Evolutionary conservation across 2,797 vertebrate species (phyloP).

Genomic region (Craterocephalus amniculus): DNA sequence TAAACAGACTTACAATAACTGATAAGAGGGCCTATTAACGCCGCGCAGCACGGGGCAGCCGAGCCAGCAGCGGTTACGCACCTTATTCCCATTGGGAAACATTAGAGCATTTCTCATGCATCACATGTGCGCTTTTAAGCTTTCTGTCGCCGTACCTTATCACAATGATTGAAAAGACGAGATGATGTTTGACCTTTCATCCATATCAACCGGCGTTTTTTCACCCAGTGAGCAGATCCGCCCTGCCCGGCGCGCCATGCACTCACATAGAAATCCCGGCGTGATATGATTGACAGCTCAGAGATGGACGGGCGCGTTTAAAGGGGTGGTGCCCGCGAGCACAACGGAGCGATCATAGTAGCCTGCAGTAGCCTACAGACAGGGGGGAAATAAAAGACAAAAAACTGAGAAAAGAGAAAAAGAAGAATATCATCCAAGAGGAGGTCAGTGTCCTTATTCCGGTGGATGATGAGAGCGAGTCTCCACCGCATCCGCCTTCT

Average conservation of each 20-base stretch:
- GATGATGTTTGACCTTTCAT: constrained; percentile 70
- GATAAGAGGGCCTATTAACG: constrained; percentile 64
- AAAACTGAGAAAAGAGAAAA: not conserved
- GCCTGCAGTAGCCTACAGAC: constrained; percentile 7
- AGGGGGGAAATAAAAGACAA: constrained; percentile 1
- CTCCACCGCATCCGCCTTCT: constrained; percentile 79
- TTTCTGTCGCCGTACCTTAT: constrained; percentile 65
- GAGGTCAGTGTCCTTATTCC: constrained; percentile 50
- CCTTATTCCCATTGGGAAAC: constrained; percentile 25
- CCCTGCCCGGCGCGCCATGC: constrained; percentile 78
- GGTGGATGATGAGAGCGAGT: constrained; percentile 56
- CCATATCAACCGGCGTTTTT: constrained; percentile 75
- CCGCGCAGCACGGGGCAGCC: constrained; percentile 43
- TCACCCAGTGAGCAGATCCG: constrained; percentile 76
- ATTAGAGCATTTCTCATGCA: constrained; percentile 15
- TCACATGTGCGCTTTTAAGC: constrained; percentile 32
- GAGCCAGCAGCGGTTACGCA: constrained; percentile 28
- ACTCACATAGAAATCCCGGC: constrained; percentile 78
- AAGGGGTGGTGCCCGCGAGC: constrained; percentile 67
- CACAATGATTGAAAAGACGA: constrained; percentile 57
- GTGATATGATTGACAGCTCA: constrained; percentile 79
- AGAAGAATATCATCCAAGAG: constrained; percentile 26
- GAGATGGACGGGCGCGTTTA: constrained; percentile 47
- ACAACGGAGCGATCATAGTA: constrained; percentile 50
- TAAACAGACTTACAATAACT: constrained; percentile 43